phyloP scores from a whole-genome alignment of 2,797 vertebrate species.

The Fistularia tabacaria region DNA sequence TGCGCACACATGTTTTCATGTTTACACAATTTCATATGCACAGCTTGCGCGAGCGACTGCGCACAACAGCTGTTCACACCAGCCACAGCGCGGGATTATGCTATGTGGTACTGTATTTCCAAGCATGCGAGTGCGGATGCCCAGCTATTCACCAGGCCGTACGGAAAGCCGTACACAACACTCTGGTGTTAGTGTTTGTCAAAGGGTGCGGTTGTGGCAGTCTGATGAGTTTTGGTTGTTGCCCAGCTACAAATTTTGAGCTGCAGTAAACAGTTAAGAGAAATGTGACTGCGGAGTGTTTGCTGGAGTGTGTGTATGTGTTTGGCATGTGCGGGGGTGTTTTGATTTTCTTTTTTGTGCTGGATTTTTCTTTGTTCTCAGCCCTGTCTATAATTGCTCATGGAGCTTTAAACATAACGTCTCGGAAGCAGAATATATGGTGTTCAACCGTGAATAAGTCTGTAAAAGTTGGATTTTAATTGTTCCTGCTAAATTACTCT shows the following conservation, averaged over 20 bases:
- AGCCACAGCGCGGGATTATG: conserved; percentile 44
- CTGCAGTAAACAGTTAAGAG: conserved; percentile 31
- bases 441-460: conserved; percentile 4
- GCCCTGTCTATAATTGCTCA: conserved; percentile 60
- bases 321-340: conserved; percentile 16
- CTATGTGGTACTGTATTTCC: conserved; percentile 49
- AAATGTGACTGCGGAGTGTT: conserved; percentile 31
- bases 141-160: conserved; percentile 36
- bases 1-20: conserved; percentile 50
- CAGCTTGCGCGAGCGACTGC: conserved; percentile 50
- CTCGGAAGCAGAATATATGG: conserved; percentile 15
- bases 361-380: conserved; percentile 34
- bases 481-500: conserved; percentile 49
- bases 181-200: conserved; percentile 57
- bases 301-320: conserved; percentile 23
- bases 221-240: conserved; percentile 56
- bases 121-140: conserved; percentile 37
- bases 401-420: conserved; percentile 27
- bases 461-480: conserved; percentile 39
- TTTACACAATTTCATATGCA: conserved; percentile 57
- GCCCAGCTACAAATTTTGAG: conserved; percentile 58
- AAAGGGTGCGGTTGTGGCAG: conserved; percentile 65
- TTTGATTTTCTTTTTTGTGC: conserved; percentile 35
- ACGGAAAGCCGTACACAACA: conserved; percentile 46
- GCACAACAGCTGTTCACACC: conserved; percentile 63